Evolutionary conservation across 2,888 invertebrate species (phyloP).

Genomic region (Rhyacophila evoluta): DNA sequence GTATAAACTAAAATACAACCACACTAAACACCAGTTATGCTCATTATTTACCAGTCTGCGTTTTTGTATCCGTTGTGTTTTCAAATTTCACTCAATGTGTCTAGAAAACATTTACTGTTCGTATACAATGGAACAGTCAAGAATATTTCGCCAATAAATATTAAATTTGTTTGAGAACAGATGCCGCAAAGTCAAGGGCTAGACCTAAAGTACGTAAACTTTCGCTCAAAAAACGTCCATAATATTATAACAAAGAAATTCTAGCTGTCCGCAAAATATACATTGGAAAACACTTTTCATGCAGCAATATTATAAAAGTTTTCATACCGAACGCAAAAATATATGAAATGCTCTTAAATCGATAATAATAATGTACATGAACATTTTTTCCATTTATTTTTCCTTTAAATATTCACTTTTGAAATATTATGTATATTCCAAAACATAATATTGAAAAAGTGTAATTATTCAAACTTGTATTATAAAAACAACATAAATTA

Average conservation of each 20-base stretch:
- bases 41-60: too few relatives aligned
- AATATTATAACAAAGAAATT: not conserved
- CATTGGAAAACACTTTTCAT: not conserved
- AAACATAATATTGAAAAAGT: too few relatives aligned
- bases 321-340: too few relatives aligned
- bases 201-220: not conserved
- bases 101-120: not conserved
- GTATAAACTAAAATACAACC: too few relatives aligned
- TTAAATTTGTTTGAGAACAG: slow-evolving; percentile 22
- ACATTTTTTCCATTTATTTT: too few relatives aligned
- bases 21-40: too few relatives aligned
- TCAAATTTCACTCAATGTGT: not conserved
- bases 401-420: too few relatives aligned
- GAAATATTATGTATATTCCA: too few relatives aligned
- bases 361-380: too few relatives aligned
- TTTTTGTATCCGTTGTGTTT: not conserved
- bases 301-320: not conserved
- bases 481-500: too few relatives aligned
- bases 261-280: not conserved
- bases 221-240: not conserved
- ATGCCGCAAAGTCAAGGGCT: not conserved
- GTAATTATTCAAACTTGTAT: too few relatives aligned
- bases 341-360: too few relatives aligned
- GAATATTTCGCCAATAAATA: slow-evolving; percentile 2
- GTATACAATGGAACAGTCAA: not conserved